These are phyloP conservation scores for Glaucidium brasilianum DNA, from an alignment of 2,113 vertebrate species.

Conservation along the genomic window DNA sequence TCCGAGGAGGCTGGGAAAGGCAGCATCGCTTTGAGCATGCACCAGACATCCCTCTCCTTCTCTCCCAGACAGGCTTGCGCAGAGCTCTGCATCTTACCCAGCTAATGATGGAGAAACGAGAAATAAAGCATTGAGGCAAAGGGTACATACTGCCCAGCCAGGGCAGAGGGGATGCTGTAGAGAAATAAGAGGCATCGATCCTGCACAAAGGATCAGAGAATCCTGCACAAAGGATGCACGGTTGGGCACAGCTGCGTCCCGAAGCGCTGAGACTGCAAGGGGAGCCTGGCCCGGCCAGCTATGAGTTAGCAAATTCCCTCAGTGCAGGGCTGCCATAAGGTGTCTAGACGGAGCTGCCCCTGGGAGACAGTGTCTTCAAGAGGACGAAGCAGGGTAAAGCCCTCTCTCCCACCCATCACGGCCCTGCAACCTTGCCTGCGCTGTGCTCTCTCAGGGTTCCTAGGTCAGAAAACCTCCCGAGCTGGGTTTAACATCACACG, in stretches of 20 bases:
- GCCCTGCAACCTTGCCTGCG: not conserved
- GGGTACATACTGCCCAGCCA: rapidly evolving
- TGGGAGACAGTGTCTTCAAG: not conserved
- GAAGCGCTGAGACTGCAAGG: rapidly evolving
- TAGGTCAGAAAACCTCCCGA: not conserved
- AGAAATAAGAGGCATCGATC: not conserved
- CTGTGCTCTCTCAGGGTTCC: rapidly evolving
- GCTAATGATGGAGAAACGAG: not conserved
- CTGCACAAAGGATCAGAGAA: not conserved
- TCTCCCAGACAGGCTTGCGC: not conserved
- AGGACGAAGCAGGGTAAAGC: not conserved
- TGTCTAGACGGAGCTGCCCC: not conserved
- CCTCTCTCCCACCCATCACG: not conserved
- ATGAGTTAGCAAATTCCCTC: not conserved
- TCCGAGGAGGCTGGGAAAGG: not conserved
- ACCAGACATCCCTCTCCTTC: not conserved
- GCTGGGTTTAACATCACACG: not conserved
- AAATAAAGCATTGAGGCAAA: not conserved
- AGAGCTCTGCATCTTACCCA: not conserved
- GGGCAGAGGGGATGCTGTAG: not conserved
- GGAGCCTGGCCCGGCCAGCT: not conserved
- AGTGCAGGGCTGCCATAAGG: not conserved
- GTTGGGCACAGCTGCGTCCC: not conserved
- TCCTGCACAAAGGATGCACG: not conserved
- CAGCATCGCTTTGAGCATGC: not conserved